Conservation (phyloP, 2,797 vertebrate species). For the Takifugu ocellatus region DNA sequence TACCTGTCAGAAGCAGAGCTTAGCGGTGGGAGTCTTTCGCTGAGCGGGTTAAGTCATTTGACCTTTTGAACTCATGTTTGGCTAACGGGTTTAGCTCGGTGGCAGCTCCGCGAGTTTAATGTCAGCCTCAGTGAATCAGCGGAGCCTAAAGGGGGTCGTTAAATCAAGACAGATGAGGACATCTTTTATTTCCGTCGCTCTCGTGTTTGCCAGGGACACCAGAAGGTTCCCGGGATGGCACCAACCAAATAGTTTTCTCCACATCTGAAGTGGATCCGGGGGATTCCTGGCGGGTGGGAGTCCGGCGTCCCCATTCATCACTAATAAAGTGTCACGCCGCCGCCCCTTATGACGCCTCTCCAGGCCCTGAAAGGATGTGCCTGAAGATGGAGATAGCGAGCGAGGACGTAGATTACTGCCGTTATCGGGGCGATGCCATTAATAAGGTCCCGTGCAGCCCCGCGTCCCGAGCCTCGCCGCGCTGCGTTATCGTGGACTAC, state of each 20-base stretch:
- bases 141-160: slow-evolving; percentile 4
- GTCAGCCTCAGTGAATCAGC: slow-evolving; percentile 2
- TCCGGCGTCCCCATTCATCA: slow-evolving; percentile 43
- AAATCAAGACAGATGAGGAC: slow-evolving; percentile 5
- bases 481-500: slow-evolving; percentile 64
- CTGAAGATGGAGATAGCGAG: slow-evolving; percentile 63
- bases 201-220: no score
- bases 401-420: slow-evolving; percentile 46
- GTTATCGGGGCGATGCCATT: slow-evolving; percentile 54
- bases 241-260: no score
- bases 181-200: slow-evolving; percentile 1
- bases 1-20: slow-evolving; percentile 54
- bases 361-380: slow-evolving; percentile 50
- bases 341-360: slow-evolving; percentile 30
- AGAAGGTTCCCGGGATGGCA: no score
- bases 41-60: slow-evolving; percentile 19
- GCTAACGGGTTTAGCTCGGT: slow-evolving; percentile 9
- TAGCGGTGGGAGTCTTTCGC: slow-evolving; percentile 34
- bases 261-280: neutral
- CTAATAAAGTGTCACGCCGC: slow-evolving; percentile 44
- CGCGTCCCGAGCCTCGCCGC: slow-evolving; percentile 47
- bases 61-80: slow-evolving; percentile 36
- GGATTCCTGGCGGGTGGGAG: slow-evolving; percentile 33
- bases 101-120: slow-evolving; percentile 2
- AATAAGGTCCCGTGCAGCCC: slow-evolving; percentile 56